A percentile compares a stretch with the other conserved stretches of the same genome.
phyloP scores from a whole-genome alignment of 1,140 invertebrate genomes.

The Drosophila persimilis region DNA sequence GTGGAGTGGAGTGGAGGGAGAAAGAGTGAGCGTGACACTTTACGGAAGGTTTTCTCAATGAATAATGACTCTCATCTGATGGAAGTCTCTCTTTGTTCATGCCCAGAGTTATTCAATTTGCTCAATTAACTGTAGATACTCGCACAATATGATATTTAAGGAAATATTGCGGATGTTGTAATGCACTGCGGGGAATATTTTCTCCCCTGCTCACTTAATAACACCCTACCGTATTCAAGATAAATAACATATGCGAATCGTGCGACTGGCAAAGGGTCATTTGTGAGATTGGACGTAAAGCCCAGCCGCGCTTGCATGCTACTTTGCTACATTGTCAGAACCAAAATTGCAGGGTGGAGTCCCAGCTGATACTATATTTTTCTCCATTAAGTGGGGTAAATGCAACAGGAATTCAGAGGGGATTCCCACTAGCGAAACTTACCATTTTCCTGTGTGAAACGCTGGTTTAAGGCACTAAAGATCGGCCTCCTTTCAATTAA shows the following conservation, averaged over 20 bases:
- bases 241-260: constrained; percentile 11
- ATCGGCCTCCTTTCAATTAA: constrained; percentile 13
- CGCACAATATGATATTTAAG: constrained; percentile 13
- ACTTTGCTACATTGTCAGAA: constrained; percentile 2
- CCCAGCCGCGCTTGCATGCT: constrained; percentile 30
- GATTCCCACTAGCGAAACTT: constrained; percentile 24
- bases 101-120: constrained; percentile 1
- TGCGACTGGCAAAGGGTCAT: constrained; percentile 32
- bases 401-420: not conserved
- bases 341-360: constrained; percentile 27
- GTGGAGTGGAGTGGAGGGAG: not conserved
- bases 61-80: constrained; percentile 22
- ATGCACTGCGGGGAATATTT: not conserved
- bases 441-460: constrained; percentile 49
- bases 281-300: constrained; percentile 38
- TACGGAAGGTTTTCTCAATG: constrained; percentile 13
- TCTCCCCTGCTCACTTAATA: constrained; percentile 20
- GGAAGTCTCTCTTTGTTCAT: not conserved
- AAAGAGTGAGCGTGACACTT: too few species aligned
- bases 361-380: constrained; percentile 2
- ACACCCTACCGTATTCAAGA: constrained; percentile 3
- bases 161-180: constrained; percentile 13
- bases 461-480: constrained; percentile 13
- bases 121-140: not conserved
- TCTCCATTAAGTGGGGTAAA: constrained; percentile 15